Percentiles rank a stretch among this genome's conserved stretches.
These are phyloP conservation scores for Ypsolopha scabrella DNA, from an alignment of 2,888 invertebrate species.

Conservation along the genomic window DNA sequence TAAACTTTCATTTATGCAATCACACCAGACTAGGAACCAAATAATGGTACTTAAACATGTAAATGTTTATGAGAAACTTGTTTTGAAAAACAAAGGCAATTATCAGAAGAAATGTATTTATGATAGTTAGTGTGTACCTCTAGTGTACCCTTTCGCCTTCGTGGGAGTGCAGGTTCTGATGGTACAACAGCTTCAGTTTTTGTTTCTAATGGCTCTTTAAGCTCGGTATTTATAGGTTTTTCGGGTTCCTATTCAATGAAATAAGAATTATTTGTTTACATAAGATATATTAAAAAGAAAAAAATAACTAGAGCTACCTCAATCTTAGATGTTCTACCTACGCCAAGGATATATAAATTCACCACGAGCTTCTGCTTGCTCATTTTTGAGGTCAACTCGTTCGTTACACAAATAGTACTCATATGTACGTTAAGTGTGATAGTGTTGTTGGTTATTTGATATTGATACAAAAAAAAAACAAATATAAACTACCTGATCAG, in stretches of 20 bases:
- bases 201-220: constrained; percentile 7
- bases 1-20: no score
- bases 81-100: no score
- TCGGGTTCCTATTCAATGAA: constrained; percentile 2
- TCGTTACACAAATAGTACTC: no score
- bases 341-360: constrained; percentile 4
- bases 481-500: no score
- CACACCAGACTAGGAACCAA: no score
- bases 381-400: neutral
- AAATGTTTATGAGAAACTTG: no score
- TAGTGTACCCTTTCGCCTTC: constrained; percentile 19
- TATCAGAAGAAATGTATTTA: no score
- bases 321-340: neutral
- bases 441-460: no score
- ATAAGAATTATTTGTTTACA: neutral
- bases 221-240: neutral
- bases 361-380: neutral
- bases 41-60: no score
- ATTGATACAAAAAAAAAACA: no score
- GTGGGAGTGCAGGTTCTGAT: constrained; percentile 24
- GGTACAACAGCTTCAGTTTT: constrained; percentile 20
- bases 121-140: no score
- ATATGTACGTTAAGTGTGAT: no score
- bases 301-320: constrained; percentile 18
- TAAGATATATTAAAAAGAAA: neutral